Evolutionary conservation across 2,113 vertebrate genomes (phyloP).

Genomic region (Glaucomys volans): DNA sequence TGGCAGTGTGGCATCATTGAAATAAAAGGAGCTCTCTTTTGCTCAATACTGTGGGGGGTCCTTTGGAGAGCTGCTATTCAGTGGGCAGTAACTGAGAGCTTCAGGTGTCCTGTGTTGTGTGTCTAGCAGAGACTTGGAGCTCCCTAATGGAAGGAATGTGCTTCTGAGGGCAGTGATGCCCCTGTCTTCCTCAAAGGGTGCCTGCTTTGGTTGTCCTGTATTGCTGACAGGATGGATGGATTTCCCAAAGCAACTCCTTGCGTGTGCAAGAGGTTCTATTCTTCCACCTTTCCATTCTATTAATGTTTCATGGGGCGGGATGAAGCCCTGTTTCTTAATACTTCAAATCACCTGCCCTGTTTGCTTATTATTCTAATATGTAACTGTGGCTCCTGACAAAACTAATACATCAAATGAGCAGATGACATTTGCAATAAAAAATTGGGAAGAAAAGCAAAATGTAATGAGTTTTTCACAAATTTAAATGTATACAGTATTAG

Average conservation of each 20-base stretch:
- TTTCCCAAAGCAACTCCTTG: neutral
- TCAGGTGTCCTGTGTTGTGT: neutral
- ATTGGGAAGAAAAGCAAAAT: neutral
- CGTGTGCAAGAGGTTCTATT: neutral
- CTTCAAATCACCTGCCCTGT: neutral
- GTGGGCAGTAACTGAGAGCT: constrained; percentile 32
- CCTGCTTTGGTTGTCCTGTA: neutral
- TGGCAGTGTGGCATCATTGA: neutral
- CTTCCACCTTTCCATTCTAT: neutral
- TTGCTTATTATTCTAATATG: neutral
- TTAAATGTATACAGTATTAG: neutral
- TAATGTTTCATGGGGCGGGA: neutral
- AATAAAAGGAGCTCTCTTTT: neutral
- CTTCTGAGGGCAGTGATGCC: neutral
- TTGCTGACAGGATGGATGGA: neutral
- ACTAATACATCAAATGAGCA: neutral
- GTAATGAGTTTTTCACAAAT: neutral
- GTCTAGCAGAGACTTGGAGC: neutral
- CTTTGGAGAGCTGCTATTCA: neutral
- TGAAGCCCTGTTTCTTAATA: neutral
- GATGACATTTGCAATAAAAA: neutral
- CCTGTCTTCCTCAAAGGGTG: neutral
- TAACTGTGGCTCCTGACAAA: neutral
- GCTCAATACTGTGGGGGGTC: neutral
- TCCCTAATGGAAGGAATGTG: neutral